Conservation (phyloP, 2,113 vertebrate species). For the Pyrgilauda ruficollis region DNA sequence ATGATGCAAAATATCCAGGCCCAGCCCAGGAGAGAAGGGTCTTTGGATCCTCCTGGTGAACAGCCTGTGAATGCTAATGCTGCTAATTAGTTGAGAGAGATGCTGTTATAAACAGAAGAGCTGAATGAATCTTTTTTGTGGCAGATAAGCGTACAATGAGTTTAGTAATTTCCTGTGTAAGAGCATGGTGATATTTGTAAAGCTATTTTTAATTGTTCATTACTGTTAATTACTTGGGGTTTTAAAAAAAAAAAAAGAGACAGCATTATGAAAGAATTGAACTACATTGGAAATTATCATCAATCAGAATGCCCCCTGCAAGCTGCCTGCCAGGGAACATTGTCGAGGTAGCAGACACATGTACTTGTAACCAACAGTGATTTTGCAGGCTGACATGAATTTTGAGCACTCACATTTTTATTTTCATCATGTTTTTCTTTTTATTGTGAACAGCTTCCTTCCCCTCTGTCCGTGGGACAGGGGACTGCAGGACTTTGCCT, state of each 20-base stretch:
- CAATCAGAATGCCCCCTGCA: neutral
- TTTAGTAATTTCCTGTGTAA: constrained; percentile 25
- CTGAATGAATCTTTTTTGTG: neutral
- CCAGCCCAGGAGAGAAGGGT: neutral
- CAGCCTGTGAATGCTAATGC: neutral
- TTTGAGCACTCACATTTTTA: neutral
- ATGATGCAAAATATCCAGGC: neutral
- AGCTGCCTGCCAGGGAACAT: neutral
- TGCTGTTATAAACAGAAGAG: constrained; percentile 23
- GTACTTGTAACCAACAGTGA: neutral
- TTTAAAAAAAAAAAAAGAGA: neutral
- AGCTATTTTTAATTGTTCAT: constrained; percentile 30
- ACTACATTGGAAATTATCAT: neutral
- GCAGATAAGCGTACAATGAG: neutral
- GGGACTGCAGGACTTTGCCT: neutral
- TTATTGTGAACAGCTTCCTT: neutral
- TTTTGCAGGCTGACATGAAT: neutral
- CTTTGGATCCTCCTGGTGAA: neutral
- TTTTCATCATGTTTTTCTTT: neutral
- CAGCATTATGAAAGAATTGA: neutral
- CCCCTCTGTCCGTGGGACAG: neutral
- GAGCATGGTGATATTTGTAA: neutral
- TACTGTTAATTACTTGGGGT: neutral
- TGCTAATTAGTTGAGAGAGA: constrained; percentile 10
- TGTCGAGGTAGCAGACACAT: neutral